Evolutionary conservation across 2,113 vertebrate species (phyloP).

Genomic region (Ellobius talpinus): DNA sequence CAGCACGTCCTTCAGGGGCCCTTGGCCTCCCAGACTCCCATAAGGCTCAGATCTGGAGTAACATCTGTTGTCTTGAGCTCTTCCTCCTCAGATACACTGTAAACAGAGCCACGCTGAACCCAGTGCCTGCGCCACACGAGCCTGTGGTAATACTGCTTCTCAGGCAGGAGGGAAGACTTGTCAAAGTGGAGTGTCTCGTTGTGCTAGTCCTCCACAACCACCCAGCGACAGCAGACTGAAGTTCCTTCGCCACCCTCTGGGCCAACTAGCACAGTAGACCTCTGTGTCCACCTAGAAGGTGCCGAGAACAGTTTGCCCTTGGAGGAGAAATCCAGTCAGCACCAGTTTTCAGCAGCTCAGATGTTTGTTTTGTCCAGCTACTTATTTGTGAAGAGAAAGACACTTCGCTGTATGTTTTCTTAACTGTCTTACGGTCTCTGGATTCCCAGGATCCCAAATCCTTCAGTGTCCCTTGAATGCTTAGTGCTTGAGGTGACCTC

Average conservation of each 20-base stretch:
- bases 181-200: accelerated
- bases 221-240: neutral
- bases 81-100: neutral
- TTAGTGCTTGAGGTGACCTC: neutral
- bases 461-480: neutral
- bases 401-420: slow-evolving; percentile 49
- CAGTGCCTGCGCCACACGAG: neutral
- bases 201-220: accelerated
- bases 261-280: neutral
- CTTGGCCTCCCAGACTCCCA: neutral
- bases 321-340: slow-evolving; percentile 26
- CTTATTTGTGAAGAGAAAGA: slow-evolving; percentile 49
- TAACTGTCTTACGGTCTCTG: neutral
- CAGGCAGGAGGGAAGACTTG: neutral
- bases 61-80: neutral
- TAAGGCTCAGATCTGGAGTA: neutral
- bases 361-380: slow-evolving; percentile 38
- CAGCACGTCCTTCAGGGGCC: neutral
- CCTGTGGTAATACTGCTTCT: neutral
- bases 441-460: neutral
- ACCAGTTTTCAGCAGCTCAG: slow-evolving; percentile 61
- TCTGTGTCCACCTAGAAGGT: neutral
- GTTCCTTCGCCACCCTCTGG: neutral
- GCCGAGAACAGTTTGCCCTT: slow-evolving; percentile 45
- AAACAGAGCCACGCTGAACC: neutral